These are phyloP conservation scores for Acanthacorydalis orientalis DNA, from an alignment of 2,888 invertebrate genomes.

Conservation along the genomic window DNA sequence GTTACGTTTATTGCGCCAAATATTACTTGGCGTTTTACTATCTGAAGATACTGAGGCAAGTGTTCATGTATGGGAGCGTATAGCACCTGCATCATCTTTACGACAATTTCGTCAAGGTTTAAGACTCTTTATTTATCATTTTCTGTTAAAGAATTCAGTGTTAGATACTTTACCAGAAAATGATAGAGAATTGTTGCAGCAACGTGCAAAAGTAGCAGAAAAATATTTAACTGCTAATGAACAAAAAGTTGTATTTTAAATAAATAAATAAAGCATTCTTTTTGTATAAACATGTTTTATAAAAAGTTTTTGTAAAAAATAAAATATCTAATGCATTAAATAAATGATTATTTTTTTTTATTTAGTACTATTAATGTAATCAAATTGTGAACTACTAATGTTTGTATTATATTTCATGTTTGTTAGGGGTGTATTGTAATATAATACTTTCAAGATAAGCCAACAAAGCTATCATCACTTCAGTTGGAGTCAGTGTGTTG, in stretches of 20 bases:
- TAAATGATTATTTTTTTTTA: too few species aligned
- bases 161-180: constrained; percentile 27
- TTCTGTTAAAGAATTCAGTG: constrained; percentile 50
- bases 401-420: too few species aligned
- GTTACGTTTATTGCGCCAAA: constrained; percentile 63
- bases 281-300: too few species aligned
- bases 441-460: not conserved
- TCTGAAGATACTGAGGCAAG: constrained; percentile 41
- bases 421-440: too few species aligned
- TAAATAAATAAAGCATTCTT: not conserved
- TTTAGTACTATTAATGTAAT: too few species aligned
- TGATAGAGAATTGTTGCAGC: constrained; percentile 31
- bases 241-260: not conserved
- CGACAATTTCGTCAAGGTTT: constrained; percentile 70
- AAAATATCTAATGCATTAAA: too few species aligned
- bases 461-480: not conserved
- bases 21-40: constrained; percentile 57
- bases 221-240: not conserved
- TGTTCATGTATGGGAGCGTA: constrained; percentile 50
- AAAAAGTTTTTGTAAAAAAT: too few species aligned
- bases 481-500: too few species aligned
- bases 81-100: constrained; percentile 55
- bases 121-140: constrained; percentile 72
- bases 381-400: too few species aligned
- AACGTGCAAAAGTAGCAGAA: not conserved